phyloP scores from a whole-genome alignment of 1,140 invertebrate species.

The Thaumatotibia leucotreta region DNA sequence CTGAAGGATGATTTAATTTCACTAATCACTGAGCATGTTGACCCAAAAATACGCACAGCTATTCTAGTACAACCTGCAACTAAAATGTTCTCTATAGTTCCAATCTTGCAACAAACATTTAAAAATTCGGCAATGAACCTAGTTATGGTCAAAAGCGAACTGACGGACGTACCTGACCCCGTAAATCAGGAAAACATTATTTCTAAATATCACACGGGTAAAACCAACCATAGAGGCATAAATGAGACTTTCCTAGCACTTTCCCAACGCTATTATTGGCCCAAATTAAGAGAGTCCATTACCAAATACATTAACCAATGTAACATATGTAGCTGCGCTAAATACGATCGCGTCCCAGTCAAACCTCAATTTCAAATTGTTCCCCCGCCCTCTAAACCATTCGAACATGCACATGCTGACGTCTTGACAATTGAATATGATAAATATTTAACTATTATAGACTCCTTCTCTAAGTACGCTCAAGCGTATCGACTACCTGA shows the following conservation, averaged over 20 bases:
- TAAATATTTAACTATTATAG: background rate
- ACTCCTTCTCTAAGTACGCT: slow-evolving; percentile 2
- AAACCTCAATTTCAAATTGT: background rate
- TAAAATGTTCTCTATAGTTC: background rate
- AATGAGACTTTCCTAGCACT: background rate
- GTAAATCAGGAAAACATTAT: slow-evolving; percentile 9
- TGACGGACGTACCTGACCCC: slow-evolving; percentile 2
- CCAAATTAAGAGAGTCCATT: background rate
- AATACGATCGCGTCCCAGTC: slow-evolving; percentile 4
- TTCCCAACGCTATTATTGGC: slow-evolving; percentile 6
- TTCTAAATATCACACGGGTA: background rate
- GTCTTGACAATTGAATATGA: background rate
- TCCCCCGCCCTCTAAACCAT: background rate
- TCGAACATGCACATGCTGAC: background rate
- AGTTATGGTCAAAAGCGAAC: background rate
- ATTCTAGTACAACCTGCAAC: background rate
- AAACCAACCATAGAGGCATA: slow-evolving; percentile 13
- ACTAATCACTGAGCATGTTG: background rate
- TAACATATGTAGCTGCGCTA: background rate
- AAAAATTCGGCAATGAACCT: slow-evolving; percentile 9
- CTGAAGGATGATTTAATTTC: too few relatives aligned
- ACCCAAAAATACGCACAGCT: background rate
- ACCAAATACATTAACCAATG: slow-evolving; percentile 9
- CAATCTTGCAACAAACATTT: slow-evolving; percentile 11
- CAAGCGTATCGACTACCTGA: background rate